Conservation (phyloP, 1,140 invertebrate species). For the Camponotus vicinus region DNA sequence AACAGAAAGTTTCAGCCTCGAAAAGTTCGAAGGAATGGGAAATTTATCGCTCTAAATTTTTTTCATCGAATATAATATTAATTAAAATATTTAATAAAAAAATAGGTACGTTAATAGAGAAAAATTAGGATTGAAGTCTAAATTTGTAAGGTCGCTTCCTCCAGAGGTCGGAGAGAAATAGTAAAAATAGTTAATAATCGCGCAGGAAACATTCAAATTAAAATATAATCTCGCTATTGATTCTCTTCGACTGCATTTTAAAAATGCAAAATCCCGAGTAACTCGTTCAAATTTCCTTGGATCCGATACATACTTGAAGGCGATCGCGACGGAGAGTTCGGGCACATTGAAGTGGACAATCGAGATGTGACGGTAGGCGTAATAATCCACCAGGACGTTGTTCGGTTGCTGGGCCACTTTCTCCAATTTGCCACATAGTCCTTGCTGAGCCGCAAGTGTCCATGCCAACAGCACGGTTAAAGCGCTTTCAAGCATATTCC, state of each 20-base stretch:
- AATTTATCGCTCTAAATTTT: not conserved
- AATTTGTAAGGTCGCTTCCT: not conserved
- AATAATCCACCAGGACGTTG: constrained; percentile 81
- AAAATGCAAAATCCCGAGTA: not conserved
- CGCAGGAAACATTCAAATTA: not conserved
- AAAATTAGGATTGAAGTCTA: not conserved
- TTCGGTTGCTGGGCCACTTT: constrained; percentile 78
- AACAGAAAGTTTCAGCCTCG: not conserved
- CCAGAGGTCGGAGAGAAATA: not conserved
- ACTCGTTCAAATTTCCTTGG: not conserved
- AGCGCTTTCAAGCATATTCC: constrained; percentile 79
- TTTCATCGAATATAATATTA: not conserved
- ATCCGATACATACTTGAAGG: constrained; percentile 80
- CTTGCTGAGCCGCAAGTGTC: constrained; percentile 72
- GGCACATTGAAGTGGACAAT: constrained; percentile 84
- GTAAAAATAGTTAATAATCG: not conserved
- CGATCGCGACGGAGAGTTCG: constrained; percentile 77
- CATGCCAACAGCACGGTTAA: constrained; percentile 75
- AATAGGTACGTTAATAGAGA: not conserved
- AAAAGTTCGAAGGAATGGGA: not conserved
- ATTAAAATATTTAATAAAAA: constrained; percentile 3
- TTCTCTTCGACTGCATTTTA: not conserved
- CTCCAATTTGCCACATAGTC: constrained; percentile 75
- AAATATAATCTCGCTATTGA: not conserved
- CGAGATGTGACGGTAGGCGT: constrained; percentile 83